A percentile compares a stretch with the other conserved stretches of the same genome.
These are phyloP conservation scores for Frankliniella fusca DNA, from an alignment of 2,888 invertebrate genomes.

Conservation along the genomic window DNA sequence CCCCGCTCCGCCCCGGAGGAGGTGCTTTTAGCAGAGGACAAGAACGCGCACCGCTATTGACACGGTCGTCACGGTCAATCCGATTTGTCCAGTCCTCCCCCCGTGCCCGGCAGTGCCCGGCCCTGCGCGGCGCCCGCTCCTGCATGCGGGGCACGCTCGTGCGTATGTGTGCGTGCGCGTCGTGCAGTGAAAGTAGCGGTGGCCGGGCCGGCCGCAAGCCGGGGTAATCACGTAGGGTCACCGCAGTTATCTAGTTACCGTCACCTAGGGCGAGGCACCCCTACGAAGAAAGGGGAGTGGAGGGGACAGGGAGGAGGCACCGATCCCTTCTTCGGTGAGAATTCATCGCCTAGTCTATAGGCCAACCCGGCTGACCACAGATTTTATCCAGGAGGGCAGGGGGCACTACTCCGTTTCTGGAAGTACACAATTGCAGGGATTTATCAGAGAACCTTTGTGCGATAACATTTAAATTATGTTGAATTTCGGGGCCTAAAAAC, in stretches of 20 bases:
- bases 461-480: no score
- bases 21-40: neutral
- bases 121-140: neutral
- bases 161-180: neutral
- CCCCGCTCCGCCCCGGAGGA: conserved; percentile 49
- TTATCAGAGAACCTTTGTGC: no score
- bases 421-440: no score
- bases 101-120: neutral
- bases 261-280: neutral
- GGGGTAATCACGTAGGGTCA: neutral
- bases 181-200: conserved; percentile 9
- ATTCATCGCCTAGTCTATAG: no score
- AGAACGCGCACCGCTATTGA: conserved; percentile 9
- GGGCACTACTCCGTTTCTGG: no score
- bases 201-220: neutral
- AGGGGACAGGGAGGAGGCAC: no score
- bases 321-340: no score
- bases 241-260: conserved; percentile 27
- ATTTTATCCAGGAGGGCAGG: no score
- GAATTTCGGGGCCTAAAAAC: no score
- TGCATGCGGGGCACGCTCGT: neutral
- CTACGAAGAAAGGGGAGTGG: no score
- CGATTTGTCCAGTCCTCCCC: conserved; percentile 12
- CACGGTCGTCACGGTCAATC: conserved; percentile 21
- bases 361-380: no score